Evolutionary conservation across 1,140 invertebrate genomes (phyloP).

Genomic region (Aphelinus atriplicis): DNA sequence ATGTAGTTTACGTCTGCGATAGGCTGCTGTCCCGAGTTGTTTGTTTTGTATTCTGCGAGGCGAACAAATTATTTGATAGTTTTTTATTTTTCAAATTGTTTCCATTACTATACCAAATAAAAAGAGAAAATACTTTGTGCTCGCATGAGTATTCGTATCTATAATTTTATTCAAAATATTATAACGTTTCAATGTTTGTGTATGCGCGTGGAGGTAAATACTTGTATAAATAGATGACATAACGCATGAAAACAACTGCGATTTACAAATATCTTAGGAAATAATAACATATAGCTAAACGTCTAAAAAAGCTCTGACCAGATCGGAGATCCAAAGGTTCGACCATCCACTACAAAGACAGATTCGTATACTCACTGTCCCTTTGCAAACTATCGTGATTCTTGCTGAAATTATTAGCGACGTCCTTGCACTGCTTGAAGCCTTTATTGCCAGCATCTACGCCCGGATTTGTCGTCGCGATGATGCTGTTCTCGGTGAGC

Average conservation of each 20-base stretch:
- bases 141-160: no score
- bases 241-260: no score
- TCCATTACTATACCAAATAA: neutral
- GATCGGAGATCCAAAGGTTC: neutral
- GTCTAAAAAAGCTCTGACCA: neutral
- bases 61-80: neutral
- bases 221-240: no score
- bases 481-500: no score
- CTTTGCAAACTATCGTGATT: slow-evolving; percentile 52
- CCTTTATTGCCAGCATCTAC: slow-evolving; percentile 46
- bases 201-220: no score
- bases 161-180: no score
- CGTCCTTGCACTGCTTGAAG: slow-evolving; percentile 59
- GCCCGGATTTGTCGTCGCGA: slow-evolving; percentile 47
- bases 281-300: no score
- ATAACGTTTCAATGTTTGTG: no score
- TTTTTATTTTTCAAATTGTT: neutral
- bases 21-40: slow-evolving; percentile 52
- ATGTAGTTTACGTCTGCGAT: slow-evolving; percentile 56
- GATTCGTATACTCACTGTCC: slow-evolving; percentile 49
- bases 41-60: slow-evolving; percentile 54
- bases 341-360: neutral
- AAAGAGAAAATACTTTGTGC: no score
- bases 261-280: no score
- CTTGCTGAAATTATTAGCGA: slow-evolving; percentile 54